Percentiles rank a stretch among this genome's conserved stretches.
Evolutionary conservation across 2,797 vertebrate species (phyloP).

Genomic region (Astyanax mexicanus): DNA sequence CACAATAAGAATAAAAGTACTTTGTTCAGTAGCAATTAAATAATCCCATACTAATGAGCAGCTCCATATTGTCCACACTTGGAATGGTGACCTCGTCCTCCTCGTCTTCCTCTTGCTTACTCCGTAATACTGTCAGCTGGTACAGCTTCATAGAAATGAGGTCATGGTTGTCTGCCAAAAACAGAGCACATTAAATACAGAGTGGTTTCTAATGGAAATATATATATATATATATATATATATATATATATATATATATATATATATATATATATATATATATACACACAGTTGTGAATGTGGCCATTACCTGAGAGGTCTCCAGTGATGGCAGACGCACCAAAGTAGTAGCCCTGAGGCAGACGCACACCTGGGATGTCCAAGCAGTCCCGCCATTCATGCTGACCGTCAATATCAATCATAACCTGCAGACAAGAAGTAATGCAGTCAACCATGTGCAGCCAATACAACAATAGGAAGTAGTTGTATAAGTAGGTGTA

Average conservation of each 20-base stretch:
- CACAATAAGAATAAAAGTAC: too few species aligned
- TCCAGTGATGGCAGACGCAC: constrained; percentile 90
- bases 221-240: too few species aligned
- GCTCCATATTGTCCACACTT: constrained; percentile 91
- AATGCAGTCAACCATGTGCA: neutral
- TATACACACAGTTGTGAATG: too few species aligned
- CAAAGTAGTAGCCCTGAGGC: constrained; percentile 91
- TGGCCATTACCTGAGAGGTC: constrained; percentile 89
- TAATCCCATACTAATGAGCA: constrained; percentile 76
- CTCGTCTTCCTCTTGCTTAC: constrained; percentile 83
- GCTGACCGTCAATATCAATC: constrained; percentile 93
- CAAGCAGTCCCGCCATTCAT: constrained; percentile 96
- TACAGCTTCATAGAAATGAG: constrained; percentile 94
- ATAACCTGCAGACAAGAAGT: constrained; percentile 79
- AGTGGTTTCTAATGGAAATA: neutral
- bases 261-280: too few species aligned
- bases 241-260: too few species aligned
- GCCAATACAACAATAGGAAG: neutral
- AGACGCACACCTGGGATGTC: constrained; percentile 90
- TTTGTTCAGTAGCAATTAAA: neutral
- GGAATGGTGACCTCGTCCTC: constrained; percentile 90
- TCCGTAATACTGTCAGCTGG: constrained; percentile 89
- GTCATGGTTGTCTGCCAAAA: constrained; percentile 89
- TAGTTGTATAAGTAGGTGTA: too few species aligned
- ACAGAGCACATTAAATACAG: neutral